Evolutionary conservation across 1,140 invertebrate genomes (phyloP).

Genomic region (Polyergus mexicanus): DNA sequence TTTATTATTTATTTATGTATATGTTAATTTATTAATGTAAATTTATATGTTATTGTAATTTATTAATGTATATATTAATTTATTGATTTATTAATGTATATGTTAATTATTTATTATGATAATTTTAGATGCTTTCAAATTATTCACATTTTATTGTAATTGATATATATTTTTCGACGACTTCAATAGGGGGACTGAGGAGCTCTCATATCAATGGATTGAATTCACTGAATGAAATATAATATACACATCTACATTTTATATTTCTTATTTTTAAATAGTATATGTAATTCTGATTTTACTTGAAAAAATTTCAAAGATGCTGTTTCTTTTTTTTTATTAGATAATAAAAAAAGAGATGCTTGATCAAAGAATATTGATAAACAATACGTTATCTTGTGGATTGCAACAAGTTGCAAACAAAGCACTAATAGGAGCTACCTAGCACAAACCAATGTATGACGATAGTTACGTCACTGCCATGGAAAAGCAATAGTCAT

Average conservation of each 20-base stretch:
- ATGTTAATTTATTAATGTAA: too few species aligned
- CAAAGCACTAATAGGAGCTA: neutral
- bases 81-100: neutral
- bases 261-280: neutral
- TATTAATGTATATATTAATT: too few species aligned
- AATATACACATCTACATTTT: neutral
- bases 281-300: neutral
- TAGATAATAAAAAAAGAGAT: neutral
- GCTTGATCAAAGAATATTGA: neutral
- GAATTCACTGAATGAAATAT: neutral
- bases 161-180: conserved; percentile 11
- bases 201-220: neutral
- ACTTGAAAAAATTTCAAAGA: neutral
- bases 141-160: conserved; percentile 8
- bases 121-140: neutral
- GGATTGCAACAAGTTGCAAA: neutral
- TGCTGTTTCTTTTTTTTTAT: neutral
- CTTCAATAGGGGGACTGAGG: neutral
- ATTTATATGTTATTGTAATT: too few species aligned
- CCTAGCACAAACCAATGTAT: neutral
- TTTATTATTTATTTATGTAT: neutral
- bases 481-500: conserved; percentile 36
- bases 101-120: neutral
- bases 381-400: neutral
- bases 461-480: conserved; percentile 31